phyloP scores from a whole-genome alignment of 2,113 vertebrate species.

The Proteles cristata region DNA sequence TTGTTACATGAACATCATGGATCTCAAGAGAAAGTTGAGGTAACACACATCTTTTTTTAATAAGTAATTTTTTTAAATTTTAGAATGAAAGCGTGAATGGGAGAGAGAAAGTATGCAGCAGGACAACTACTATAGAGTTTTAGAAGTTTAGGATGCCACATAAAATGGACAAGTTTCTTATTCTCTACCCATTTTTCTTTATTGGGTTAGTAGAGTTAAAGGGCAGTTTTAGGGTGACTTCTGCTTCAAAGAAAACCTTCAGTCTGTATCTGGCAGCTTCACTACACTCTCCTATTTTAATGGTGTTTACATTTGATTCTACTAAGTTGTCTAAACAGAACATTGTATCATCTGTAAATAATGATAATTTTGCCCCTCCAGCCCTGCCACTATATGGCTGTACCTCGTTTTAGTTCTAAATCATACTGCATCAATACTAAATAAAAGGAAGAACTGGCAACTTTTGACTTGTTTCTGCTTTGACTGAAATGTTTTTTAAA shows the following conservation, averaged over 20 bases:
- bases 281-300: conserved; percentile 9
- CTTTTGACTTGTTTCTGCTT: not conserved
- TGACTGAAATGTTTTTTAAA: not conserved
- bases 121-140: not conserved
- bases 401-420: conserved; percentile 14
- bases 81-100: not conserved
- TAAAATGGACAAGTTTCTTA: not conserved
- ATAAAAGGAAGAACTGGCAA: not conserved
- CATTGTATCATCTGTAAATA: conserved; percentile 24
- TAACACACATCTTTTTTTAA: not conserved
- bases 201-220: not conserved
- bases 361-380: not conserved
- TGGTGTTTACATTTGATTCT: not conserved
- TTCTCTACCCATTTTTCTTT: not conserved
- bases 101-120: not conserved
- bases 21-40: not conserved
- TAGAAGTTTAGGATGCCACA: conserved; percentile 16
- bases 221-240: not conserved
- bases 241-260: conserved; percentile 19
- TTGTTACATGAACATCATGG: conserved; percentile 18
- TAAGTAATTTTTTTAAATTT: too few relatives aligned
- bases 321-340: not conserved
- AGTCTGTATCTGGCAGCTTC: not conserved
- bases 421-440: conserved; percentile 38
- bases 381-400: not conserved